These are phyloP conservation scores for Fregata magnificens DNA, from an alignment of 2,113 vertebrate species.

Conservation along the genomic window DNA sequence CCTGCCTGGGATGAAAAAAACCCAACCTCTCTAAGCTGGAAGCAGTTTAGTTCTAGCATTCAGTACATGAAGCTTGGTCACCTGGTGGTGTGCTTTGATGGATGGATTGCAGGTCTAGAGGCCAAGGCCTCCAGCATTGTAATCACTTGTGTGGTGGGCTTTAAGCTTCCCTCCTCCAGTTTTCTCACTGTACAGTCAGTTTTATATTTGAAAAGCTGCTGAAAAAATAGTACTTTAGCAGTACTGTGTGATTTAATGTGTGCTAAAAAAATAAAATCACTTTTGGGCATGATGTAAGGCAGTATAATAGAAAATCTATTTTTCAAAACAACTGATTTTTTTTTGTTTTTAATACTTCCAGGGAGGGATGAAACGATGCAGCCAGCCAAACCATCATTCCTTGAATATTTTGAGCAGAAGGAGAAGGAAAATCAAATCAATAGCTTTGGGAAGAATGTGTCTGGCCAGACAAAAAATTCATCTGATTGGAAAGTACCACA, in stretches of 20 bases:
- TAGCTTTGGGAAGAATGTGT: constrained; percentile 76
- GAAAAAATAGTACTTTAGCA: not conserved
- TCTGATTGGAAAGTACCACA: constrained; percentile 84
- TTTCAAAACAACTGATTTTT: not conserved
- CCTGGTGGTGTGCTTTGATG: not conserved
- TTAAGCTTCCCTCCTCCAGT: not conserved
- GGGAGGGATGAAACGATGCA: constrained; percentile 88
- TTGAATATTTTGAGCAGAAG: constrained; percentile 97
- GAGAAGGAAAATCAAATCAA: constrained; percentile 88
- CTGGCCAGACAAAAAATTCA: constrained; percentile 71
- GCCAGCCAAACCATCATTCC: constrained; percentile 89
- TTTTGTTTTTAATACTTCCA: constrained; percentile 53
- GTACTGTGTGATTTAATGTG: not conserved
- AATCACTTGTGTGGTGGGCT: not conserved
- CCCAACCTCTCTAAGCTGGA: accelerated
- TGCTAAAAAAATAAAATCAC: constrained; percentile 4
- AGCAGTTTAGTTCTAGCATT: not conserved
- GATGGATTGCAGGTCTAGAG: not conserved
- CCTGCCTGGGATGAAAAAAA: not conserved
- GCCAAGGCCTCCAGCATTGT: not conserved
- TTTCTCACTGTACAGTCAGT: not conserved
- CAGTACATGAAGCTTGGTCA: not conserved
- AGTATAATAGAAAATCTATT: not conserved
- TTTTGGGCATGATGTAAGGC: not conserved
- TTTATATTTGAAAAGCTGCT: not conserved